Conservation (phyloP, 2,888 invertebrate species). For the Drosophila neonasuta region DNA sequence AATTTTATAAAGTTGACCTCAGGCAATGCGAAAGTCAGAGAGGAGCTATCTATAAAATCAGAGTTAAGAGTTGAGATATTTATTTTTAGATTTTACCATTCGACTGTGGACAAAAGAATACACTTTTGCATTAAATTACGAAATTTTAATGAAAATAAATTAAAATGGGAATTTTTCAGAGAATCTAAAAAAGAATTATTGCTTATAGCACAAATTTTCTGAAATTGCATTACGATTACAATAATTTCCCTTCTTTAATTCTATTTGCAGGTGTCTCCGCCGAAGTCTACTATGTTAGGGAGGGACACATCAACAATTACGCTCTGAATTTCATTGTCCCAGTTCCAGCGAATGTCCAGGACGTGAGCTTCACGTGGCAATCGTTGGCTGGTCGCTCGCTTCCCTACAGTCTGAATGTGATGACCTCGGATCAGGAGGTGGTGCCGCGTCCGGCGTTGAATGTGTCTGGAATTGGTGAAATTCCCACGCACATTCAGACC, state of each 20-base stretch:
- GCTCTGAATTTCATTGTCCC: slow-evolving; percentile 94
- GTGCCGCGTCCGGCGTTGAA: slow-evolving; percentile 90
- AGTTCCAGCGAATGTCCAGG: slow-evolving; percentile 91
- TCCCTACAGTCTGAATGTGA: slow-evolving; percentile 91
- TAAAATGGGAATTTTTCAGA: no score
- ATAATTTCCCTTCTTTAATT: neutral
- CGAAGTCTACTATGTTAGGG: slow-evolving; percentile 94
- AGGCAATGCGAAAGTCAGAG: neutral
- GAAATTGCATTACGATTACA: no score
- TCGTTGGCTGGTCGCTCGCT: slow-evolving; percentile 90
- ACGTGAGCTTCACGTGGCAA: slow-evolving; percentile 96
- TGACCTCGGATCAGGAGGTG: slow-evolving; percentile 89
- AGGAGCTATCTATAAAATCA: no score
- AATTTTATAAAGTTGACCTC: neutral
- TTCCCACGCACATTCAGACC: slow-evolving; percentile 90
- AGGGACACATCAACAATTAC: slow-evolving; percentile 94
- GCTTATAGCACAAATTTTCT: no score
- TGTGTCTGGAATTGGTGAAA: slow-evolving; percentile 90
- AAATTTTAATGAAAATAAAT: no score
- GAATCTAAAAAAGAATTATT: no score
- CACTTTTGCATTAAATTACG: no score
- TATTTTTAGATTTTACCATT: no score
- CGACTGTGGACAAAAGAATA: no score
- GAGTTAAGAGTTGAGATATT: no score
- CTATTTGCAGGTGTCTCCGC: slow-evolving; percentile 88